phyloP scores from a whole-genome alignment of 2,797 vertebrate species.

The Trachurus trachurus region DNA sequence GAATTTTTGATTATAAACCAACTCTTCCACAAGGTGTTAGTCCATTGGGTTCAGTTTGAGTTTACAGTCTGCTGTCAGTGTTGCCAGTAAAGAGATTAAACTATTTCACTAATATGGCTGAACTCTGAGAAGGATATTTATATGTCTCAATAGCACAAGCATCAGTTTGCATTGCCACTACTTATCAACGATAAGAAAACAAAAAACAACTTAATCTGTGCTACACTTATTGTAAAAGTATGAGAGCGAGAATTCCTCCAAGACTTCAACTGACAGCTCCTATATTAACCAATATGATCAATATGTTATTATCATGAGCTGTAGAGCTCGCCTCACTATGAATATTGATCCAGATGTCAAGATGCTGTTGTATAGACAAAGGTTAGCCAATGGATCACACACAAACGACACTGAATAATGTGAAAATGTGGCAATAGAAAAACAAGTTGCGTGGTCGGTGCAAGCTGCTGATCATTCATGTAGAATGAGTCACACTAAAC shows the following conservation, averaged over 20 bases:
- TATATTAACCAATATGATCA: constrained; percentile 40
- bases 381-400: constrained; percentile 42
- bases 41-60: constrained; percentile 58
- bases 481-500: neutral
- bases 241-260: constrained; percentile 15
- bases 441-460: neutral
- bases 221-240: constrained; percentile 6
- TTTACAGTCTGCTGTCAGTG: constrained; percentile 57
- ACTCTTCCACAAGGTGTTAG: constrained; percentile 58
- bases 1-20: constrained; percentile 72
- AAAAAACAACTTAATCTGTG: neutral
- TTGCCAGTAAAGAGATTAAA: constrained; percentile 49
- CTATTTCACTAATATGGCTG: constrained; percentile 29
- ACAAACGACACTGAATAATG: constrained; percentile 37
- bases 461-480: constrained; percentile 13
- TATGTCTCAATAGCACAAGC: constrained; percentile 32
- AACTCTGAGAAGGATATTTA: constrained; percentile 1
- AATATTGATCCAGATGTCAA: constrained; percentile 53
- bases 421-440: constrained; percentile 20
- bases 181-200: neutral
- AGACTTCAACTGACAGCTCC: constrained; percentile 38
- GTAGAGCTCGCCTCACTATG: constrained; percentile 31
- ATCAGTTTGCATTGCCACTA: constrained; percentile 1
- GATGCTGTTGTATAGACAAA: constrained; percentile 46
- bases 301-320: constrained; percentile 65